Conservation (phyloP, 2,113 vertebrate genomes). For the Dendrocopos noguchii region DNA sequence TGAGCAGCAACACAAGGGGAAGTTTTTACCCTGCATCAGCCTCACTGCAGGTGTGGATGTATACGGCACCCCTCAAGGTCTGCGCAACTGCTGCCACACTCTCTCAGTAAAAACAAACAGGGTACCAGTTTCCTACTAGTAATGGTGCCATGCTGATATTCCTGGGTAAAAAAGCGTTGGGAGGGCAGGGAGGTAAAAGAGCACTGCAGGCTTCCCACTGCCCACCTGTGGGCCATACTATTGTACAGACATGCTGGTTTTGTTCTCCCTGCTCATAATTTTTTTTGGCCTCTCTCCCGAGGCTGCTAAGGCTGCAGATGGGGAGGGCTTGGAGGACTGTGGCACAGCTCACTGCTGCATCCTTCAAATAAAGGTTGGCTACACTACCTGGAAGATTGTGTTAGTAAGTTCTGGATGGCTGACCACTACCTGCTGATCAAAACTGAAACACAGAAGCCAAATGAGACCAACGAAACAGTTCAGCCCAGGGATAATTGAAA, state of each 20-base stretch:
- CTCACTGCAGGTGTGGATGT: neutral
- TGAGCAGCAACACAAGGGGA: neutral
- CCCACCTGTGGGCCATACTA: neutral
- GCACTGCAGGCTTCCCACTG: neutral
- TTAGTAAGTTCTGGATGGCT: neutral
- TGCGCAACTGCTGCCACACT: neutral
- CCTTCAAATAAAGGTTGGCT: neutral
- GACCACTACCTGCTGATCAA: neutral
- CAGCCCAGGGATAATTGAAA: neutral
- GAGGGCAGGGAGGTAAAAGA: neutral
- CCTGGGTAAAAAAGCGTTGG: neutral
- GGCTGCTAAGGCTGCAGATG: neutral
- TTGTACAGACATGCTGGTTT: neutral
- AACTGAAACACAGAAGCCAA: neutral
- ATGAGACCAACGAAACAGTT: neutral
- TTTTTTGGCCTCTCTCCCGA: neutral
- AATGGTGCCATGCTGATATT: neutral
- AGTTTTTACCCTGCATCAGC: neutral
- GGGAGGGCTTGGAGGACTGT: rapidly evolving
- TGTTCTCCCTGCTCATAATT: neutral
- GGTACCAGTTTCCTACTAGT: neutral
- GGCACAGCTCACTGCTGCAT: neutral
- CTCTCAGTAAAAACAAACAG: neutral
- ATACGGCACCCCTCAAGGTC: neutral
- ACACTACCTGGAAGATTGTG: rapidly evolving